Conservation (phyloP, 1,140 invertebrate genomes). For the Eriocheir sinensis region DNA sequence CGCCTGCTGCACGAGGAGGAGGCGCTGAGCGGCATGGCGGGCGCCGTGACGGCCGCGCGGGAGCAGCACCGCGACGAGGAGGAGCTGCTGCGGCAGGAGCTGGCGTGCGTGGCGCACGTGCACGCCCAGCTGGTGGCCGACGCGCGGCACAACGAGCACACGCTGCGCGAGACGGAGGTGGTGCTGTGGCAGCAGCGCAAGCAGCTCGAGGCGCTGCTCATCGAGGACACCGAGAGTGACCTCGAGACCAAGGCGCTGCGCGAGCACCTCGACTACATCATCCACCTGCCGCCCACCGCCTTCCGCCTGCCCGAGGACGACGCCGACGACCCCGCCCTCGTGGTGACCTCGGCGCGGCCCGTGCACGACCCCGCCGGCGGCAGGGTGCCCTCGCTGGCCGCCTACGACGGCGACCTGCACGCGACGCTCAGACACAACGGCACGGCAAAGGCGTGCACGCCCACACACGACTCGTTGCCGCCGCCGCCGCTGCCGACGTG, state of each 20-base stretch:
- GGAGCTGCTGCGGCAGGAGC: conserved; percentile 79
- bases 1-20: conserved; percentile 77
- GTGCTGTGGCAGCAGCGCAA: conserved; percentile 86
- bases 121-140: conserved; percentile 85
- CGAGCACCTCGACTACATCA: conserved; percentile 76
- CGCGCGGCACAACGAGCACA: conserved; percentile 85
- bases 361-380: neutral
- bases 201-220: conserved; percentile 85
- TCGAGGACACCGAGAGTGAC: conserved; percentile 86
- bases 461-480: conserved; percentile 58
- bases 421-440: neutral
- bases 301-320: conserved; percentile 67
- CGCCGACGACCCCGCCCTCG: neutral
- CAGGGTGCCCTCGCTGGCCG: conserved; percentile 50
- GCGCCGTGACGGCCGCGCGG: conserved; percentile 57
- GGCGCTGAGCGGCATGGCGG: conserved; percentile 61
- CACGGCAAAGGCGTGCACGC: neutral
- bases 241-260: conserved; percentile 81
- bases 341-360: neutral
- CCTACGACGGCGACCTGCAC: neutral
- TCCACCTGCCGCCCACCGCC: conserved; percentile 77
- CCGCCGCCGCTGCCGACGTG: conserved; percentile 69
- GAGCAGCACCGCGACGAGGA: conserved; percentile 73
- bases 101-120: conserved; percentile 80
- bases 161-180: conserved; percentile 85